These are phyloP conservation scores for Bellardia bayeri DNA, from an alignment of 2,888 invertebrate genomes.

Conservation along the genomic window DNA sequence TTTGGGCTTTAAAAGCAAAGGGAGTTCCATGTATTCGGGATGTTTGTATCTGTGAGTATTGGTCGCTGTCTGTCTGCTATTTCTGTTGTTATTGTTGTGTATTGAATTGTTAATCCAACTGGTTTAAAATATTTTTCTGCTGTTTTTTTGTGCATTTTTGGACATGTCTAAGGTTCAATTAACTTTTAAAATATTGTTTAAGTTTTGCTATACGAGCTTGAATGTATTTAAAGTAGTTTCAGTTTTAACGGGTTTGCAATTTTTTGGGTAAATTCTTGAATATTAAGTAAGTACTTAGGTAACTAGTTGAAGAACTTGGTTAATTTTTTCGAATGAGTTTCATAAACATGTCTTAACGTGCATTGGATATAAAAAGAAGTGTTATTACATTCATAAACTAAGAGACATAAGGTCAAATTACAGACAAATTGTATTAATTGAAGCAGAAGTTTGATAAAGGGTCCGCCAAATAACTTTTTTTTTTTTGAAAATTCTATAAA, in stretches of 20 bases:
- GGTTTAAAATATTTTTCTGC: constrained; percentile 52
- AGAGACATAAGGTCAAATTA: too few species aligned
- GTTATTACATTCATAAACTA: too few species aligned
- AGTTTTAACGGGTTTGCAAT: neutral
- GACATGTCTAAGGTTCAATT: constrained; percentile 71
- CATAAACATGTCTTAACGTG: too few species aligned
- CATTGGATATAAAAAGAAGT: too few species aligned
- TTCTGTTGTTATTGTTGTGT: constrained; percentile 58
- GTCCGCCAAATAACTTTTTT: too few species aligned
- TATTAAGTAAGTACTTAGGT: neutral
- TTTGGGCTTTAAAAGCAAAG: constrained; percentile 43
- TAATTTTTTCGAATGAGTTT: too few species aligned
- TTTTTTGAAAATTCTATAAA: too few species aligned
- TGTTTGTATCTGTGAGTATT: constrained; percentile 43
- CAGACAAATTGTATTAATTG: too few species aligned
- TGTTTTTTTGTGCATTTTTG: constrained; percentile 47
- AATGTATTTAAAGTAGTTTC: constrained; percentile 33
- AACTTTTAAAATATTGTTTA: constrained; percentile 66
- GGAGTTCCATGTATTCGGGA: constrained; percentile 30
- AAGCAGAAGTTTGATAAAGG: too few species aligned
- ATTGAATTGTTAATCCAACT: constrained; percentile 73
- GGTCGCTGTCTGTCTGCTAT: constrained; percentile 46
- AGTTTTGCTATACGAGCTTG: neutral
- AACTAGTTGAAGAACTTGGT: neutral
- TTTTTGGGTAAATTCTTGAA: neutral